phyloP scores from a whole-genome alignment of 2,797 vertebrate species.

The Limosa lapponica region DNA sequence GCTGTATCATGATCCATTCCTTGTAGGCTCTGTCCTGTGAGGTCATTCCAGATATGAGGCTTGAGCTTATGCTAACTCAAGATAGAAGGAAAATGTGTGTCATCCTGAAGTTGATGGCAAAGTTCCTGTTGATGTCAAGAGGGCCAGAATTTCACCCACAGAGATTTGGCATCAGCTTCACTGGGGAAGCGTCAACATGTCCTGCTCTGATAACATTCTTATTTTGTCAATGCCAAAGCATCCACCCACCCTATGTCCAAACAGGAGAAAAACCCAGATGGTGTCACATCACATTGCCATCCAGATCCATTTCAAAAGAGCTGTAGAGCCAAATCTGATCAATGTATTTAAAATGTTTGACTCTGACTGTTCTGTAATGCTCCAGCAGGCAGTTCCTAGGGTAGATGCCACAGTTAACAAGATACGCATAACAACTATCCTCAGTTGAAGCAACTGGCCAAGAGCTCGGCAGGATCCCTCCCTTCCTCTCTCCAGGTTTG shows the following conservation, averaged over 20 bases:
- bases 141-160: neutral
- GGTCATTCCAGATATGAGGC: neutral
- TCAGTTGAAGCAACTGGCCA: neutral
- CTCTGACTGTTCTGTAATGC: neutral
- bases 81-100: neutral
- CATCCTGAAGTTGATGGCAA: slow-evolving; percentile 14
- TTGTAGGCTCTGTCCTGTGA: neutral
- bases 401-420: neutral
- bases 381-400: neutral
- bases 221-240: slow-evolving; percentile 27
- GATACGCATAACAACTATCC: neutral
- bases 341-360: slow-evolving; percentile 28
- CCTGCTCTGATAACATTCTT: neutral
- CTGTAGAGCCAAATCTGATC: slow-evolving; percentile 24
- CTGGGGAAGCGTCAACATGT: neutral
- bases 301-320: slow-evolving; percentile 15
- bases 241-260: slow-evolving; percentile 37
- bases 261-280: slow-evolving; percentile 42
- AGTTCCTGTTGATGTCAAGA: slow-evolving; percentile 3
- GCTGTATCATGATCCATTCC: neutral
- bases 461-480: neutral
- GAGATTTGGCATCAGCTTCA: neutral
- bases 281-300: slow-evolving; percentile 1
- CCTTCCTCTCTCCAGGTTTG: neutral
- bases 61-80: neutral